These are phyloP conservation scores for Hypotaenidia okinawae DNA, from an alignment of 2,797 vertebrate genomes.

Conservation along the genomic window DNA sequence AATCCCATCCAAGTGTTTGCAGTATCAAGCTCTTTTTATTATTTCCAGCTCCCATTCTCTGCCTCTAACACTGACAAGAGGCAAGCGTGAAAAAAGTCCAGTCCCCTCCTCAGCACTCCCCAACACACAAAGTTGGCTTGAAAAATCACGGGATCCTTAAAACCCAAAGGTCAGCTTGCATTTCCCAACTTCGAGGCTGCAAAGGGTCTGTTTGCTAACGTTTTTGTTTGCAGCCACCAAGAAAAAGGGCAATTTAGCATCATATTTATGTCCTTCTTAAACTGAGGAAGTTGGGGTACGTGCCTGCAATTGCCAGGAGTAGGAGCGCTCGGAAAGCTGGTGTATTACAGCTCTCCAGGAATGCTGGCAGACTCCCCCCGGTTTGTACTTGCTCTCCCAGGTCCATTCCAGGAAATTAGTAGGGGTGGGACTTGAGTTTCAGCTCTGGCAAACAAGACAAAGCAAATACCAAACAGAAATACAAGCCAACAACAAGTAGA, in stretches of 20 bases:
- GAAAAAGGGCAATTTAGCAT: neutral
- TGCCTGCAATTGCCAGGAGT: neutral
- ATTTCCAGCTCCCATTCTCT: neutral
- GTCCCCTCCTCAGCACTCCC: neutral
- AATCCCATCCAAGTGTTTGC: neutral
- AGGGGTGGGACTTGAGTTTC: neutral
- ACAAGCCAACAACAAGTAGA: neutral
- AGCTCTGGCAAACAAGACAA: neutral
- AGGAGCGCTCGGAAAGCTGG: neutral
- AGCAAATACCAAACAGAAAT: neutral
- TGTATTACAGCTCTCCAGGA: neutral
- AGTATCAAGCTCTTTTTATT: neutral
- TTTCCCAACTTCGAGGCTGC: neutral
- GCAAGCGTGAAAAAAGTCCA: neutral
- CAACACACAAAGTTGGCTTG: neutral
- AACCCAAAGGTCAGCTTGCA: neutral
- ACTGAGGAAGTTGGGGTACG: neutral
- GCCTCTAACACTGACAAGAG: neutral
- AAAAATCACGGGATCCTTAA: neutral
- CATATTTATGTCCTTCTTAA: neutral
- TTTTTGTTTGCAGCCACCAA: neutral
- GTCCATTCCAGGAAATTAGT: conserved; percentile 4
- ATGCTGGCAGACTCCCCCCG: neutral
- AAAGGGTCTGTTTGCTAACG: neutral
- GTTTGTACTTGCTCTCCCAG: neutral